These are phyloP conservation scores for Stigmatopora argus DNA, from an alignment of 2,113 vertebrate genomes.

Conservation along the genomic window DNA sequence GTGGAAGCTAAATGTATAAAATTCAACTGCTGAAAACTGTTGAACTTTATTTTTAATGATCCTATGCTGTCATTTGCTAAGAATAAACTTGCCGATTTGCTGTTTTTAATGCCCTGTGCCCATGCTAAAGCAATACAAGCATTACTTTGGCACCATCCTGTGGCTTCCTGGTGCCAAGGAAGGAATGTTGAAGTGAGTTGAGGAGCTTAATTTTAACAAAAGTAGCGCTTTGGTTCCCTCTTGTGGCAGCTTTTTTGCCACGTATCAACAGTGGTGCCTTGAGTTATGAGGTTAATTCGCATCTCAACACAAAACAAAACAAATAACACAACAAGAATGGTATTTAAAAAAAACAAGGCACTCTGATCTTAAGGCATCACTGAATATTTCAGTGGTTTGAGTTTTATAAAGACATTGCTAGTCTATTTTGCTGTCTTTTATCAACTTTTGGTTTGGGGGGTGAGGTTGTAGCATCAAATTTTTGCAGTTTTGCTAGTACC, in stretches of 20 bases:
- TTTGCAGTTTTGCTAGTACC: not conserved
- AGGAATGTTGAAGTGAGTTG: too few relatives aligned
- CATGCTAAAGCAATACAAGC: not conserved
- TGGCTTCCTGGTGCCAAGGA: too few relatives aligned
- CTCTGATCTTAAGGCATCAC: not conserved
- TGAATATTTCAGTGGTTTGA: not conserved
- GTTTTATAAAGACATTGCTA: not conserved
- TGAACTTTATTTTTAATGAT: not conserved
- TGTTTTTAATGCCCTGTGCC: not conserved
- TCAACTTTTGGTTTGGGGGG: not conserved
- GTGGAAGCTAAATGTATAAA: not conserved
- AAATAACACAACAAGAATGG: not conserved
- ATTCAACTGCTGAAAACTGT: not conserved
- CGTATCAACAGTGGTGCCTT: not conserved
- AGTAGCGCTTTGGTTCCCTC: not conserved
- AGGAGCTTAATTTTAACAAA: too few relatives aligned
- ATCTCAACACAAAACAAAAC: not conserved
- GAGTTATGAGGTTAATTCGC: not conserved
- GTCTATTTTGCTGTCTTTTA: not conserved
- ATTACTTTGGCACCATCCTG: not conserved
- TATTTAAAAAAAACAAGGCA: not conserved
- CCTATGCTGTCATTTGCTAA: not conserved
- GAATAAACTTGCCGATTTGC: not conserved
- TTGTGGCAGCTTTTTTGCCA: not conserved
- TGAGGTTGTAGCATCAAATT: not conserved